Conservation (phyloP, 2,113 vertebrate genomes). For the Gnathonemus longibarbis region DNA sequence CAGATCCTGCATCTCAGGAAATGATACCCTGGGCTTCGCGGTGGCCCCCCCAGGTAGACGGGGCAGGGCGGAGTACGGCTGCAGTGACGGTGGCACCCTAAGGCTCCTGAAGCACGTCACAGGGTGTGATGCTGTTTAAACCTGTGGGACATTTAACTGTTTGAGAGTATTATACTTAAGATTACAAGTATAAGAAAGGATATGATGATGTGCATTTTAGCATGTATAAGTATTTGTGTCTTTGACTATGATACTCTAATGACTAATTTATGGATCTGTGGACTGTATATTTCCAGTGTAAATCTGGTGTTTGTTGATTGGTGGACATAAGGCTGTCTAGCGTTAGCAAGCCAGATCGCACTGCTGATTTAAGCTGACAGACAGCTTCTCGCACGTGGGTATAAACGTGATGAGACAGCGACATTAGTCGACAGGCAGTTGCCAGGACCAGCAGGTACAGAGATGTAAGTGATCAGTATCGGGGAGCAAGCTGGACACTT, state of each 20-base stretch:
- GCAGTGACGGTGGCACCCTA: neutral
- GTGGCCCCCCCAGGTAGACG: neutral
- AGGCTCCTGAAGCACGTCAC: neutral
- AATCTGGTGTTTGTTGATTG: neutral
- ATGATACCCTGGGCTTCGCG: neutral
- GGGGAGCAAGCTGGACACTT: neutral
- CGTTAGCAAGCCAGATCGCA: neutral
- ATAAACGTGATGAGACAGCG: neutral
- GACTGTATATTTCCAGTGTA: neutral
- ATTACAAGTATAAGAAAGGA: neutral
- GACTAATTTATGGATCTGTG: neutral
- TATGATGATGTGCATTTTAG: neutral
- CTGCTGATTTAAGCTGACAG: neutral
- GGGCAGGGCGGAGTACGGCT: neutral
- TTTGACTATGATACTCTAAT: neutral
- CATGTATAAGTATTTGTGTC: neutral
- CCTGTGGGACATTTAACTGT: neutral
- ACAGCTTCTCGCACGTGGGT: neutral
- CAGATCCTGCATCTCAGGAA: neutral
- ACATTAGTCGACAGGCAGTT: neutral
- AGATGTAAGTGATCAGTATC: neutral
- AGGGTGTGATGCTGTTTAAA: neutral
- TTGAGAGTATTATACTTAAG: neutral
- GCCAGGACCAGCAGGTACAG: neutral
- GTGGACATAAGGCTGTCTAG: neutral